A percentile compares a stretch with the other conserved stretches of the same genome.
Evolutionary conservation across 2,113 vertebrate species (phyloP).

Genomic region (Rattus rattus): DNA sequence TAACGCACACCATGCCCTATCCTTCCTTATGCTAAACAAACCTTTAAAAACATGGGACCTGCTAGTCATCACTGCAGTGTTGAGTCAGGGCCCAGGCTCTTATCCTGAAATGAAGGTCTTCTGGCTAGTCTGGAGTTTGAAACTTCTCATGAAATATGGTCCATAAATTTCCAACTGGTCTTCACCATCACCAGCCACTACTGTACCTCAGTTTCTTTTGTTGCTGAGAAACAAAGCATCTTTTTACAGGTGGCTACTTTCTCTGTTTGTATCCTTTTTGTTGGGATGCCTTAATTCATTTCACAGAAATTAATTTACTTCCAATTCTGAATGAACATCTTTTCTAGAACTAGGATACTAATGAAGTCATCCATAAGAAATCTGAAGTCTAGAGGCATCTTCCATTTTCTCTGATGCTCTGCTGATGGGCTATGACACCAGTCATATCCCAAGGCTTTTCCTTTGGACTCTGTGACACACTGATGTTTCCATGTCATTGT

Average conservation of each 20-base stretch:
- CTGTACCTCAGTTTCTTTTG: fast-evolving
- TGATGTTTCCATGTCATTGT: background rate
- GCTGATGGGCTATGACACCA: background rate
- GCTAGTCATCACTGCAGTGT: background rate
- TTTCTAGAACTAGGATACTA: background rate
- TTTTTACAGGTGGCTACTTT: background rate
- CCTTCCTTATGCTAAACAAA: background rate
- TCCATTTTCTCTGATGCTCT: background rate
- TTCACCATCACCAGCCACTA: background rate
- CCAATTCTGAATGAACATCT: background rate
- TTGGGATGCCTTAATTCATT: background rate
- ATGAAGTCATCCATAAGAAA: background rate
- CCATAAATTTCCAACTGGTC: background rate
- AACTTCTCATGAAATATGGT: too few relatives aligned
- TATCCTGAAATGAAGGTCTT: background rate
- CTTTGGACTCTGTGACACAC: background rate
- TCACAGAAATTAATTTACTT: background rate
- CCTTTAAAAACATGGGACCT: background rate
- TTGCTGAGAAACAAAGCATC: background rate
- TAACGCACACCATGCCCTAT: background rate
- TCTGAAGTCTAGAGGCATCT: background rate
- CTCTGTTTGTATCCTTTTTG: background rate
- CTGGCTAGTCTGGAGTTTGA: background rate
- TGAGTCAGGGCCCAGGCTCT: background rate
- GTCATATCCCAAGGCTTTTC: background rate